Percentiles rank a stretch among this genome's conserved stretches.
Evolutionary conservation across 2,797 vertebrate genomes (phyloP).

Genomic region (Lithobates sylvaticus): DNA sequence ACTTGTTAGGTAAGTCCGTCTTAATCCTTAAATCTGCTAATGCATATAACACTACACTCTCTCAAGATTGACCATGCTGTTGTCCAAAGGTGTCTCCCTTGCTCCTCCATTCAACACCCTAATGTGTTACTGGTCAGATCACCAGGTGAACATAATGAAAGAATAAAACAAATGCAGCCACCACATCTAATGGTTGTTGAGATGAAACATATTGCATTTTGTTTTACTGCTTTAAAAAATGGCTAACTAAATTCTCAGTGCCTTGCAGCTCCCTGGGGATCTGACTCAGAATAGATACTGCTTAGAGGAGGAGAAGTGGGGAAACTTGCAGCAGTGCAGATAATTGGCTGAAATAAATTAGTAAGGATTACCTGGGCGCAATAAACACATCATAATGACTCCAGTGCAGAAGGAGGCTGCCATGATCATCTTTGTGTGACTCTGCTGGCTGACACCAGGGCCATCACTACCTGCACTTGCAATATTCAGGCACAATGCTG

Average conservation of each 20-base stretch:
- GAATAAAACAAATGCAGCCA: no score
- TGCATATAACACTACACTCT: no score
- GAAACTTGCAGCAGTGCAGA: background rate
- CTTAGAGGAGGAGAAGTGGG: background rate
- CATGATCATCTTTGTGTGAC: background rate
- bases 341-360: constrained; percentile 48
- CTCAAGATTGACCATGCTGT: no score
- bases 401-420: background rate
- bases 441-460: background rate
- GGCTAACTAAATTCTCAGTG: background rate
- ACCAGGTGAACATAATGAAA: no score
- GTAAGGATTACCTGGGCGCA: constrained; percentile 15
- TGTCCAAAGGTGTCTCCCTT: no score
- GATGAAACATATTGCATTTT: no score
- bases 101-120: no score
- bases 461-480: background rate
- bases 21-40: no score
- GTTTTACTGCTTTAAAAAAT: background rate
- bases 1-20: no score
- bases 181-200: no score
- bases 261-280: background rate
- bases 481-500: background rate
- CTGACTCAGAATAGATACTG: constrained; percentile 25
- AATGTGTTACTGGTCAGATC: no score
- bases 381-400: constrained; percentile 36